phyloP scores from a whole-genome alignment of 2,113 vertebrate genomes.

The human (Homo sapiens) region GRCh38 chr11:84374501-84375000 shows the following conservation, averaged over 20 bases:
- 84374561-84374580: too few relatives aligned
- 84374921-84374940: accelerated
- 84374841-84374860: not conserved
- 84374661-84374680: not conserved
- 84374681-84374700: not conserved
- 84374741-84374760: not conserved
- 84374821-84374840: accelerated
- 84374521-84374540: too few relatives aligned
- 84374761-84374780: not conserved
- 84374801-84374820: not conserved
- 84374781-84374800: not conserved
- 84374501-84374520: too few relatives aligned
- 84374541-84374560: too few relatives aligned
- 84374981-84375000: not conserved
- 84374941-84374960: not conserved
- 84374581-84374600: not conserved
- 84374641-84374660: not conserved
- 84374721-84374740: not conserved
- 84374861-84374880: not conserved
- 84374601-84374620: not conserved
- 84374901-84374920: not conserved
- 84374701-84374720: not conserved
- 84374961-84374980: not conserved
- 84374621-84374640: not conserved
- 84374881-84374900: not conserved